Evolutionary conservation across 2,797 vertebrate genomes (phyloP), one percentile per base, ranked within the genome.

Genomic region (Rhinichthys osculus): DNA sequence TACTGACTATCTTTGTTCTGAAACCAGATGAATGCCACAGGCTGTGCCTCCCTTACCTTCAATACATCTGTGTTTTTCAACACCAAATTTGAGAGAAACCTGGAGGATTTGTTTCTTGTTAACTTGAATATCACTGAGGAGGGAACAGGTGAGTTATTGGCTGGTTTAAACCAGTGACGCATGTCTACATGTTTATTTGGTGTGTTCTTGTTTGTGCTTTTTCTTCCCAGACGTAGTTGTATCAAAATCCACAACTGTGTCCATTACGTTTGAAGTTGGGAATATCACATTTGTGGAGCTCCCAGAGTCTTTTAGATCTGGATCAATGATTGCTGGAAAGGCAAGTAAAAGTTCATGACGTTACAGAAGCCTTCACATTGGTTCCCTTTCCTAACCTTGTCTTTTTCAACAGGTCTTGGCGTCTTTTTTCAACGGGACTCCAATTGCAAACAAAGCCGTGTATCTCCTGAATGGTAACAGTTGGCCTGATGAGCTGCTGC

Each of bases 381-480:
- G 6, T 14, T 54, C 5, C 9, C 1, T 76, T 38, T 23, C 23
- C 19, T 16, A 30, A 30, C 44, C 4, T 42, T 11, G 21, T 23
- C 5, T 19, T 19, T 21, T 7, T 4, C 17, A 17, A 62, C 3
- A 81, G 78, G 83, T 95, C 23, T 92, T 90, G 86, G 92, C 91
- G 0, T 89, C 92, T 4, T 5, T 85, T 79, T 91, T 88, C 79
- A 91, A 93, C 16, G 62, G 62, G 27, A 33, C 62, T 30, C 62
- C 62, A 16, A 33, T 66, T 30, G 5, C 13, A 0, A 33, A 30
- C 14, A 66, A 66, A 66, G 27, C 2, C 1, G 27, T 66, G 13
- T 66, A 30, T 33, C 62, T 66, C 13, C 6, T 66, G 62, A 30
- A 33, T 7, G 27, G 6, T 14, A 57, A n/a, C 14, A 86, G 4